Conservation (phyloP, 1,140 invertebrate species). For the Coptotermes formosanus region DNA sequence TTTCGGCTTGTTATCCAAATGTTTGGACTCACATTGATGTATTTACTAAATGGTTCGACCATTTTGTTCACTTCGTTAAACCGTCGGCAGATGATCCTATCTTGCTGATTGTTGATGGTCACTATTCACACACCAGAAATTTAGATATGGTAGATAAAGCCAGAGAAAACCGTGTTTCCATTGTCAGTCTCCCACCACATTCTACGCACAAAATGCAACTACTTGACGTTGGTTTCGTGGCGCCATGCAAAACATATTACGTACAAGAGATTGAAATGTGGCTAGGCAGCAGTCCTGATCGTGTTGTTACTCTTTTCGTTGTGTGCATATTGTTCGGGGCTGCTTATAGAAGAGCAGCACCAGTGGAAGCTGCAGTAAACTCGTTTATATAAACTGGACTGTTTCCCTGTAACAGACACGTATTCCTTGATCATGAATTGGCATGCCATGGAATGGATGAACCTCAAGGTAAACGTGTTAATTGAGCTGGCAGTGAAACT, state of each 20-base stretch:
- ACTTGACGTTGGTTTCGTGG: constrained; percentile 47
- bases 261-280: constrained; percentile 38
- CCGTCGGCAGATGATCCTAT: constrained; percentile 39
- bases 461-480: neutral
- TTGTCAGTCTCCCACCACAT: constrained; percentile 44
- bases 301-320: neutral
- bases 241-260: constrained; percentile 44
- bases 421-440: constrained; percentile 5
- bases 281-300: neutral
- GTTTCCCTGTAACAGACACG: neutral
- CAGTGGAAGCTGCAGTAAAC: neutral
- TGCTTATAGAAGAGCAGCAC: constrained; percentile 9
- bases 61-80: constrained; percentile 40
- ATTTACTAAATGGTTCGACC: constrained; percentile 45
- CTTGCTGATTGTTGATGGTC: constrained; percentile 45
- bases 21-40: constrained; percentile 43
- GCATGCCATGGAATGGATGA: neutral
- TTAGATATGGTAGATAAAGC: constrained; percentile 41
- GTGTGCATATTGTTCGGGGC: neutral
- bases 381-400: constrained; percentile 21
- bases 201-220: constrained; percentile 46
- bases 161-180: constrained; percentile 37
- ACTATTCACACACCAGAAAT: constrained; percentile 45
- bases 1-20: constrained; percentile 39
- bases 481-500: too few relatives aligned